A percentile compares a stretch with the other conserved stretches of the same genome.
These are phyloP conservation scores for Stratiomys singularior DNA, from an alignment of 2,888 invertebrate species.

Conservation along the genomic window DNA sequence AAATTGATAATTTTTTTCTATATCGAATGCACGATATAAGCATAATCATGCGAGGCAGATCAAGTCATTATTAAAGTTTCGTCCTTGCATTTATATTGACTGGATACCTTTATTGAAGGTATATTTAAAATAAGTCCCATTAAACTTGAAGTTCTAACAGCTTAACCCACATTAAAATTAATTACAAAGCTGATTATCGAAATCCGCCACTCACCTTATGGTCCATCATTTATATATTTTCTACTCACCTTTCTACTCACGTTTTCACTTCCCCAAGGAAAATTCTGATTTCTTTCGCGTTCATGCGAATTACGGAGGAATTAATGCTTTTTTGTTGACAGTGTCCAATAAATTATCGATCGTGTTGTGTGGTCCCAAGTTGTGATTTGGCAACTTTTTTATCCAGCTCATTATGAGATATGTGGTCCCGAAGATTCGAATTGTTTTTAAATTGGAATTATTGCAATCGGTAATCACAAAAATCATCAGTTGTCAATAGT, in stretches of 20 bases:
- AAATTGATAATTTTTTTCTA: too few species aligned
- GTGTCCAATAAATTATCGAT: conserved; percentile 31
- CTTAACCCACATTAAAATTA: too few species aligned
- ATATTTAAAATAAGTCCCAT: too few species aligned
- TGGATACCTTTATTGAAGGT: too few species aligned
- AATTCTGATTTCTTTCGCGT: not conserved
- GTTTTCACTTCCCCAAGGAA: too few species aligned
- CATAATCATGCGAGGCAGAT: too few species aligned
- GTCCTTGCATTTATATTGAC: too few species aligned
- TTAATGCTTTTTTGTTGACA: conserved; percentile 10
- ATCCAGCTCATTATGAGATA: not conserved
- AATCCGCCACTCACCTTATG: not conserved
- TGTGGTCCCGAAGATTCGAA: not conserved
- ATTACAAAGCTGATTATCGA: too few species aligned
- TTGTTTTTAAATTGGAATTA: conserved; percentile 28
- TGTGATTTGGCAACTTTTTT: conserved; percentile 38
- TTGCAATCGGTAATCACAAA: conserved; percentile 1
- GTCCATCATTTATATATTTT: not conserved
- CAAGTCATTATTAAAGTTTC: too few species aligned
- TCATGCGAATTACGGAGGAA: not conserved
- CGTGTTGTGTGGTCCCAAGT: conserved; percentile 40
- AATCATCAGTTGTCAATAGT: conserved; percentile 29
- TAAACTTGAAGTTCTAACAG: too few species aligned
- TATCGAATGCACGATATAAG: too few species aligned
- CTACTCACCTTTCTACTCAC: not conserved